Conservation (phyloP, 2,113 vertebrate species). For the Tachuris rubrigastra region DNA sequence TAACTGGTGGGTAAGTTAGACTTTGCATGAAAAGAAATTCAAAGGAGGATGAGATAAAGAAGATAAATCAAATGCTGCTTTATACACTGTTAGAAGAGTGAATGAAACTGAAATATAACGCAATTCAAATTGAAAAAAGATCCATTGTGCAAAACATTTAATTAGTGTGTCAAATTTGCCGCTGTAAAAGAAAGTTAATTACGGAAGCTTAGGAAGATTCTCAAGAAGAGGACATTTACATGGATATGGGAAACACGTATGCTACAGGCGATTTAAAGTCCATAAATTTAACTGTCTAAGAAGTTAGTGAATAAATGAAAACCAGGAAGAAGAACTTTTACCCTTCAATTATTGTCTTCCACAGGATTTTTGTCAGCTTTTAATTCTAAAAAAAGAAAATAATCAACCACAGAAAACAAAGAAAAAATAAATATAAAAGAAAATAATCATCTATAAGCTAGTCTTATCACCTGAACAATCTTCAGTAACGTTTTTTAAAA, state of each 20-base stretch:
- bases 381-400: neutral
- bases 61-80: neutral
- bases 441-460: neutral
- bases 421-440: neutral
- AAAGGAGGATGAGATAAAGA: neutral
- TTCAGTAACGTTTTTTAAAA: neutral
- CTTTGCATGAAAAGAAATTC: neutral
- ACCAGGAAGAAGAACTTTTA: neutral
- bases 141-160: neutral
- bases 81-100: neutral
- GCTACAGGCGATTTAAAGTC: neutral
- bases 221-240: neutral
- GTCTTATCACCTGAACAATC: neutral
- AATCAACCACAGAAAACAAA: neutral
- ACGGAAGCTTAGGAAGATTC: neutral
- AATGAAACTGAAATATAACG: neutral
- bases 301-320: neutral
- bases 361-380: neutral
- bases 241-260: neutral
- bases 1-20: neutral
- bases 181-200: neutral
- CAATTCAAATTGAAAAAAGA: neutral
- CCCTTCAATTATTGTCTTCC: neutral
- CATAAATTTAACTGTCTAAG: neutral
- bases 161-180: neutral